Conservation (phyloP, 2,113 vertebrate genomes). For the Rhodinocichla rosea region DNA sequence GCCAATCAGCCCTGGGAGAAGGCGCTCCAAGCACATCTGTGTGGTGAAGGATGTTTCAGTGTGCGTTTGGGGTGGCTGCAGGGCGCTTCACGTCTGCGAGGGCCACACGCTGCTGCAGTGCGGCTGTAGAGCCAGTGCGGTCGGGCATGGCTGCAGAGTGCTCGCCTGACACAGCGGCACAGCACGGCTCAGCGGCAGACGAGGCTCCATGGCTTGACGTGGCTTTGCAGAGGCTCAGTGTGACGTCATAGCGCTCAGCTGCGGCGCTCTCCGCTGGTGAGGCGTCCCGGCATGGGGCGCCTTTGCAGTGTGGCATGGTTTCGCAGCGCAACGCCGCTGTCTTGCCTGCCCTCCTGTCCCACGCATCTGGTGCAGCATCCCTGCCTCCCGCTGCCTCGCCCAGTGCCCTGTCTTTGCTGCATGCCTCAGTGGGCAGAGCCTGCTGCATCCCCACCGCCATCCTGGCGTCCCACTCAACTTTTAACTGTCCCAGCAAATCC, state of each 20-base stretch:
- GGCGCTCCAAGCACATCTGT: accelerated
- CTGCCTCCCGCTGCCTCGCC: neutral
- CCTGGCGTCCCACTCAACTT: neutral
- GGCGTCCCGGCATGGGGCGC: neutral
- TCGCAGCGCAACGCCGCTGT: accelerated
- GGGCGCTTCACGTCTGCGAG: too few relatives aligned
- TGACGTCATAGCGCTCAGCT: neutral
- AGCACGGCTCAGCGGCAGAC: neutral
- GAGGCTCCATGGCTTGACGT: neutral
- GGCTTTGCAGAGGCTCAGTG: neutral
- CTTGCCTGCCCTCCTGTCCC: neutral
- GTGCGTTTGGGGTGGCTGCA: neutral
- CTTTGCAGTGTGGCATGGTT: accelerated
- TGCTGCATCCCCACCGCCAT: neutral
- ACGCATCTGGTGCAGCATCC: accelerated
- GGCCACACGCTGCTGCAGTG: neutral
- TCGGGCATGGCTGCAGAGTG: neutral
- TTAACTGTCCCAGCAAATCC: neutral
- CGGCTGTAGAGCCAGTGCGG: neutral
- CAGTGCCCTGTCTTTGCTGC: neutral
- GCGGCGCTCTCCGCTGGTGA: accelerated
- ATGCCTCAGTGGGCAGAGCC: too few relatives aligned
- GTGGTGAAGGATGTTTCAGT: accelerated
- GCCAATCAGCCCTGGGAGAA: neutral
- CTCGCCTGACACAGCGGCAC: too few relatives aligned